Conservation (phyloP, 2,113 vertebrate species). For the Cyanocitta stelleri region DNA sequence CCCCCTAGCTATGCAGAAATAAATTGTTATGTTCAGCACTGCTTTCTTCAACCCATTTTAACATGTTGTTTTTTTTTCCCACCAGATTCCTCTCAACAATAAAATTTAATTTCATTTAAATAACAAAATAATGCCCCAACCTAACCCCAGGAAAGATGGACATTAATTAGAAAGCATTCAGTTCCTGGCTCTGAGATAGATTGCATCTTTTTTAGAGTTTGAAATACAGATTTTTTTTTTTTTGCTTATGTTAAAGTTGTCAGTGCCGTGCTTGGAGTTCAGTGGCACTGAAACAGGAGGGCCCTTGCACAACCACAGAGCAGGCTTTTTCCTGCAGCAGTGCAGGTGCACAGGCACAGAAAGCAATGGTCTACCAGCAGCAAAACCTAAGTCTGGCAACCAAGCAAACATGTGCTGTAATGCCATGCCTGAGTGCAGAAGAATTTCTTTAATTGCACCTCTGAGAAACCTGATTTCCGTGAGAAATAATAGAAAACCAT, state of each 20-base stretch:
- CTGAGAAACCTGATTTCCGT: neutral
- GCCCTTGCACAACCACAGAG: neutral
- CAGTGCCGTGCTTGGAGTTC: neutral
- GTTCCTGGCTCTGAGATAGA: neutral
- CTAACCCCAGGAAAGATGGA: neutral
- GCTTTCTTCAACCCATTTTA: constrained; percentile 41
- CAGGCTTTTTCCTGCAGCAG: neutral
- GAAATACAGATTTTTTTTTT: neutral
- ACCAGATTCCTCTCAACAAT: constrained; percentile 12
- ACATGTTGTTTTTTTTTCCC: neutral
- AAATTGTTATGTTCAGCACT: neutral
- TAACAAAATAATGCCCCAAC: neutral
- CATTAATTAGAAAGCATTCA: neutral
- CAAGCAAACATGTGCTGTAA: neutral
- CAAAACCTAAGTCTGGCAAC: neutral
- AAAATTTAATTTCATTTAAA: constrained; percentile 46
- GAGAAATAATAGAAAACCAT: rapidly evolving
- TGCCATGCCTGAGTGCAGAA: neutral
- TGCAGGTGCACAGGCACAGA: neutral
- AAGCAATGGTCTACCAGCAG: neutral
- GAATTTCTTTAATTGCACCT: neutral
- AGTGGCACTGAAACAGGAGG: neutral
- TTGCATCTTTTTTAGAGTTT: neutral
- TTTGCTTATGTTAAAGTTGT: neutral
- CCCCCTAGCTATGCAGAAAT: neutral